Evolutionary conservation across 2,888 invertebrate genomes (phyloP), one percentile per base, ranked within the genome.

Genomic region (Erebia palarica): DNA sequence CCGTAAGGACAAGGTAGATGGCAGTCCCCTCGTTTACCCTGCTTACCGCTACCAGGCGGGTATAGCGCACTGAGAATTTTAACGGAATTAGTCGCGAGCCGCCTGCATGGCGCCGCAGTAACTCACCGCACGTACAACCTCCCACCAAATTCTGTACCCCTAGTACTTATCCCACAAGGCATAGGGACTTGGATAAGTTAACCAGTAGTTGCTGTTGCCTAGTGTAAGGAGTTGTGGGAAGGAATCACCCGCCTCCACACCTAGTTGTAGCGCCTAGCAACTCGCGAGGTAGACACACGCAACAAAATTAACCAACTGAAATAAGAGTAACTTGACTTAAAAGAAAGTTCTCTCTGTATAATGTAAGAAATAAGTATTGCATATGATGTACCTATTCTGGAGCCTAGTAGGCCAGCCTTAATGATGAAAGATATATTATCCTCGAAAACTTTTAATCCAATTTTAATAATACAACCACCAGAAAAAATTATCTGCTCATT

Each of bases 101-200:
- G 92, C 88, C 92, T 86, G 87, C 87, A 86, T 89, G 92, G 92
- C 92, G 92, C 91, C 92, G 86, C 87, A 87, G 91, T 91, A 90
- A 91, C 91, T 90, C 90, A 81, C 81, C 80, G 85, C 87, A 88
- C 85, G 69, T 73, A 75, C 73, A 73, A 69, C 64, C 53, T 69
- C 10, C 64, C 65, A 65, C 71, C 16, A 55, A 60, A 51, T 51
- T 66, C 36, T 59, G 58, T 44, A 65, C 13, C 64, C 55, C 61
- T 66, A 47, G 42, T 70, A 42, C 49, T 61, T 60, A 68, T 53
- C 51, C 10, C 27, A 27, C 16, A 51, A 49, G 49, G 51, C 51
- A 60, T 60, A 68, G 42, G 42, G 59, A 2, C 18, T n/a, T 51
- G 47, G 21, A 14, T 66, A 57, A 1, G 10, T 14, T 7, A 49